A percentile compares a stretch with the other conserved stretches of the same genome.
These are phyloP conservation scores for Turdus rufiventris DNA, from an alignment of 2,113 vertebrate genomes.

Conservation along the genomic window DNA sequence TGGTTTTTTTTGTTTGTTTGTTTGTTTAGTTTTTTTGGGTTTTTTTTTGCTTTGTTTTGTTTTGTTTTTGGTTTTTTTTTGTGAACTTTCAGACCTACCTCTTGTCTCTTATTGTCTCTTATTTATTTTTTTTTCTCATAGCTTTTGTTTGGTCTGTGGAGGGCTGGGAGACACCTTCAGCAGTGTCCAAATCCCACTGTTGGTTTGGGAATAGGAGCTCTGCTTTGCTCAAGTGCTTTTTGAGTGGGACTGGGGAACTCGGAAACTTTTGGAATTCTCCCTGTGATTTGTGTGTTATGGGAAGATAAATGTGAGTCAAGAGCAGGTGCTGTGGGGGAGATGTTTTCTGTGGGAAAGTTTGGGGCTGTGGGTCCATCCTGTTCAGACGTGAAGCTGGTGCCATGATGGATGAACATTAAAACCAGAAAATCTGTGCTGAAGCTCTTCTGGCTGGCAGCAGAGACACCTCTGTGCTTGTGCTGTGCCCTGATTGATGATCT, in stretches of 20 bases:
- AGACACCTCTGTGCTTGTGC: not conserved
- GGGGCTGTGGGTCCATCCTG: fast-evolving
- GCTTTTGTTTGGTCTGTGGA: not conserved
- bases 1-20: too few species aligned
- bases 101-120: not conserved
- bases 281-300: not conserved
- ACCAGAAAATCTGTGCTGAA: not conserved
- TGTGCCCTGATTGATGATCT: not conserved
- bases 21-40: not conserved
- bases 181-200: not conserved
- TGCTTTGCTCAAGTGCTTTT: not conserved
- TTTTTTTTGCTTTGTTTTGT: not conserved
- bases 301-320: not conserved
- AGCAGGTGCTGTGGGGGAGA: not conserved
- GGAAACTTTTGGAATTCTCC: not conserved
- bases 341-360: not conserved
- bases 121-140: not conserved
- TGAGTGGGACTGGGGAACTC: not conserved
- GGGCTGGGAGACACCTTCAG: not conserved
- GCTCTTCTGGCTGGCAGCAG: not conserved
- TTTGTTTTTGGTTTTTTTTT: fast-evolving
- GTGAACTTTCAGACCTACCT: not conserved
- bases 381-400: not conserved
- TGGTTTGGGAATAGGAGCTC: not conserved
- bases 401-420: not conserved